Conservation (phyloP, 2,113 vertebrate species). For the Nymphicus hollandicus region DNA sequence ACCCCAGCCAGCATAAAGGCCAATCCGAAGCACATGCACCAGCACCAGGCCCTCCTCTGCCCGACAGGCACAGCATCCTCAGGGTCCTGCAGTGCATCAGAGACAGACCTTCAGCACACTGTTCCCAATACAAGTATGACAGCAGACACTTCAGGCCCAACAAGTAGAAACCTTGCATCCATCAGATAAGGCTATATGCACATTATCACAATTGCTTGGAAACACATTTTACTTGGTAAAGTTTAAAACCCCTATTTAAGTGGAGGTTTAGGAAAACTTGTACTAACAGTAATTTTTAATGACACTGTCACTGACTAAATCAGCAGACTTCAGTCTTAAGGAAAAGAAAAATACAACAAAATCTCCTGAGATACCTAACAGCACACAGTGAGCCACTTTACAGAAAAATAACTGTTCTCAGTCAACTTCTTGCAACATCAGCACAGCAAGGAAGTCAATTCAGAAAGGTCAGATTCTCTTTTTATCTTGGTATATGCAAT, state of each 20-base stretch:
- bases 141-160: background rate
- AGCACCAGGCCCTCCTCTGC: slow-evolving; percentile 90
- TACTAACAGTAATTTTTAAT: background rate
- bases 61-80: slow-evolving; percentile 79
- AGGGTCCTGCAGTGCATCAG: slow-evolving; percentile 76
- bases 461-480: background rate
- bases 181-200: fast-evolving
- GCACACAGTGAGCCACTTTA: background rate
- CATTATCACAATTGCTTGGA: background rate
- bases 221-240: background rate
- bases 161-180: background rate
- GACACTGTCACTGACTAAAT: background rate
- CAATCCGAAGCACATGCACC: slow-evolving; percentile 94
- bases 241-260: background rate
- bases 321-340: background rate
- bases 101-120: background rate
- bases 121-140: background rate
- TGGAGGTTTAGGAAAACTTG: background rate
- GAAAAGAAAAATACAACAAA: background rate
- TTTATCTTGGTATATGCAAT: background rate
- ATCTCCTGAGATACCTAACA: background rate
- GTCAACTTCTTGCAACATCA: background rate
- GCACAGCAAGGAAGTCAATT: background rate
- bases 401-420: background rate
- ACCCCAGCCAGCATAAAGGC: slow-evolving; percentile 92